Base-by-base conservation (phyloP, 2,113 vertebrate species). In the Mixornis gularis region DNA sequence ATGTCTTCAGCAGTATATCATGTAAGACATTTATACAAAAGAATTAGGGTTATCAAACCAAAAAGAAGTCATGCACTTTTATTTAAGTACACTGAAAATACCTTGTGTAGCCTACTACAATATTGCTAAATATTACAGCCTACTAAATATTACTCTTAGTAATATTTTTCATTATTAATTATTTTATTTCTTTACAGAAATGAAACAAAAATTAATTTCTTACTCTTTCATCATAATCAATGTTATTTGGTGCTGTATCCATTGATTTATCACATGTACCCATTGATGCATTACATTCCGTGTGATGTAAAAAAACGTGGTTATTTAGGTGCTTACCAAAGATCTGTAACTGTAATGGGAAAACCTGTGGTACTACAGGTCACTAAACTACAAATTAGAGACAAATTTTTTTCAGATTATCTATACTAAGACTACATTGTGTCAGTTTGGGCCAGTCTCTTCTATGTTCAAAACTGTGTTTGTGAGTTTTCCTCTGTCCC, bases 341-440 rank as follows among this genome's bases (percentile, higher is more conserved):
- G 34, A 38, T 38, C 27, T 59, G 6, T 49, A 72, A 43, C 3
- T 41, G 5, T 59, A 79, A 32, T 36, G 5, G 21, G 25, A 80
- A 46, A 40, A 59, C 4, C n/a, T 38, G 22, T 52, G 22, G 3
- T 87, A 25, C 7, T 72, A 13, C 12, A 41, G 36, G 7, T 55
- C 14, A n/a, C 8, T 56, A 22, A 60, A 70, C 44, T 92, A 26
- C 38, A 74, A 79, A 64, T 74, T 21, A 32, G 26, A 68, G 20
- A 49, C 17, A 51, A 51, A 6, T 6, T 62, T 59, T 3, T 73
- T 78, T 32, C 26, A 59, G 22, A 22, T 66, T n/a, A 74, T 41
- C 32, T 55, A 1, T 40, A 21, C 5, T 43, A 44, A 49, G 6
- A 52, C 1, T 59, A 21, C 10, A 27, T 6, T 4, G 0, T 5